A percentile compares a stretch with the other conserved stretches of the same genome.
phyloP scores from a whole-genome alignment of 2,113 vertebrate species.

The Sebastes schlegelii region DNA sequence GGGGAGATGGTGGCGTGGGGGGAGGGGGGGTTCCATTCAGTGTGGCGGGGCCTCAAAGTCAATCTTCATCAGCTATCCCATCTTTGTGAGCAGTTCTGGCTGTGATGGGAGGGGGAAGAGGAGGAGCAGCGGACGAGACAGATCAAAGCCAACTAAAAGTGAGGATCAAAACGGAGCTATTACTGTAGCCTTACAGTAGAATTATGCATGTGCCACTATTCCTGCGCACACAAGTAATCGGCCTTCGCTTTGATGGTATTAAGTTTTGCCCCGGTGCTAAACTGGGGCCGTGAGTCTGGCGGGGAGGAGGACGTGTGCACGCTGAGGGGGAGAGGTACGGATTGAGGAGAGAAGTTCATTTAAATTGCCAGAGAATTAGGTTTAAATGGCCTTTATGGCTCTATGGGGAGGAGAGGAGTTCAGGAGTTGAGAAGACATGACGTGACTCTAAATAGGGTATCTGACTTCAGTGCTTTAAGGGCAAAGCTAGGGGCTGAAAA shows the following conservation, averaged over 20 bases:
- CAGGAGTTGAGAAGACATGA: slow-evolving; percentile 33
- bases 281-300: slow-evolving; percentile 45
- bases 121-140: slow-evolving; percentile 57
- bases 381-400: slow-evolving; percentile 52
- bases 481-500: background rate
- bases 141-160: slow-evolving; percentile 72
- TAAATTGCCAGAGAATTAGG: slow-evolving; percentile 45
- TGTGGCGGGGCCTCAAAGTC: slow-evolving; percentile 51
- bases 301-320: background rate
- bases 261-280: slow-evolving; percentile 56
- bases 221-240: slow-evolving; percentile 48
- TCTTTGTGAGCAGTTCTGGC: slow-evolving; percentile 36
- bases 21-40: slow-evolving; percentile 32
- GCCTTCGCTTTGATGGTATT: slow-evolving; percentile 73
- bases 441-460: slow-evolving; percentile 23
- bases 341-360: slow-evolving; percentile 43
- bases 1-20: background rate
- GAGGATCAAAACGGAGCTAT: slow-evolving; percentile 66
- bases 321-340: slow-evolving; percentile 1
- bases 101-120: slow-evolving; percentile 26
- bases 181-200: slow-evolving; percentile 65
- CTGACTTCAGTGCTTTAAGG: slow-evolving; percentile 5
- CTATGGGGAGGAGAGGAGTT: slow-evolving; percentile 21
- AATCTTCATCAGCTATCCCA: slow-evolving; percentile 59
- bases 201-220: slow-evolving; percentile 59